These are phyloP conservation scores for Mycalesis mineus DNA, from an alignment of 2,888 invertebrate species.

Conservation along the genomic window DNA sequence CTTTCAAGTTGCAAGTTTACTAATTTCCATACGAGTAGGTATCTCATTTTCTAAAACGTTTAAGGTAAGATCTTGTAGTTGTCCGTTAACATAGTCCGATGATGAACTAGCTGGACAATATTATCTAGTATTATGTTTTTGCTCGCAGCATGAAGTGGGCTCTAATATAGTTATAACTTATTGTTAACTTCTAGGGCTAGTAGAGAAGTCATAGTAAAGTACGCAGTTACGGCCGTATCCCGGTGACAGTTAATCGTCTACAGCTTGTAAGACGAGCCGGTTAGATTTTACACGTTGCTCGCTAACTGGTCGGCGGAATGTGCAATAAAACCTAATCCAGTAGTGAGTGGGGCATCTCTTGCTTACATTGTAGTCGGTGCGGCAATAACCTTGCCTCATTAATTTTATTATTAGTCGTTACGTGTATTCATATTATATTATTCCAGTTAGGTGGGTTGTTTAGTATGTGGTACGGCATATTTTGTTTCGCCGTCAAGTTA, in stretches of 20 bases:
- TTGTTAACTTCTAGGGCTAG: no score
- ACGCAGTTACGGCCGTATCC: not conserved
- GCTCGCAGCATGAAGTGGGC: no score
- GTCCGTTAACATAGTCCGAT: no score
- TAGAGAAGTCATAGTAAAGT: not conserved
- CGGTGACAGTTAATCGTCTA: not conserved
- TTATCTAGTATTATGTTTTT: no score
- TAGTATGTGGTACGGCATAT: not conserved
- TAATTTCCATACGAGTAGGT: no score
- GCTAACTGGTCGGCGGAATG: constrained; percentile 8
- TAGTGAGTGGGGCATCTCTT: not conserved
- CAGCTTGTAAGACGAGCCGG: constrained; percentile 4
- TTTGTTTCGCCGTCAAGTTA: not conserved
- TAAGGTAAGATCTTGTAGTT: no score
- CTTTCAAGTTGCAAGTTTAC: no score
- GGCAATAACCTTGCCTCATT: constrained; percentile 11
- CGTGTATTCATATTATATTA: not conserved
- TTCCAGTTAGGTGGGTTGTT: not conserved
- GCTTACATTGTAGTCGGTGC: constrained; percentile 3
- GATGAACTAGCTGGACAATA: no score
- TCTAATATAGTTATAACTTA: no score
- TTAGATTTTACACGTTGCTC: constrained; percentile 1
- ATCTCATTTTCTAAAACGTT: no score
- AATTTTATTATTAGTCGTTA: constrained; percentile 8
- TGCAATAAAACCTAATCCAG: constrained; percentile 12